phyloP scores from a whole-genome alignment of 2,888 invertebrate species.

The Hedya salicella region DNA sequence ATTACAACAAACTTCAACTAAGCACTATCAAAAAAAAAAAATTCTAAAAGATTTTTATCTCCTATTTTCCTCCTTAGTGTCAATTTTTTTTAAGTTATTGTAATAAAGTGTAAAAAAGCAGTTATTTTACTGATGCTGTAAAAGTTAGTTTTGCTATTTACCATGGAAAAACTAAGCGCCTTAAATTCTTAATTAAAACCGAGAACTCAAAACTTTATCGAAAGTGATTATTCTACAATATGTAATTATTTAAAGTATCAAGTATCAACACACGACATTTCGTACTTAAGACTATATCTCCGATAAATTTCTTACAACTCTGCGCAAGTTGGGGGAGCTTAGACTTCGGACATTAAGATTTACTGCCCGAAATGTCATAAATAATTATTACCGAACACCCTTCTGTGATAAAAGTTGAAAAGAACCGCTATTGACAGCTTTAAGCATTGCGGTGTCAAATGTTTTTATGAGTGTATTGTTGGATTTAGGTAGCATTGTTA shows the following conservation, averaged over 20 bases:
- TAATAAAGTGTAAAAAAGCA: no score
- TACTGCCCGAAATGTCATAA: conserved; percentile 30
- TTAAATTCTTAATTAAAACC: no score
- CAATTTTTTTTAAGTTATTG: no score
- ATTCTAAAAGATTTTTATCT: no score
- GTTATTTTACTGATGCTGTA: no score
- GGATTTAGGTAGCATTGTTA: conserved; percentile 15
- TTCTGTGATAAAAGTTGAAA: conserved; percentile 30
- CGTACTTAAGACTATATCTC: neutral
- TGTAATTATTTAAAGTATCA: neutral
- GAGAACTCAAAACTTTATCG: no score
- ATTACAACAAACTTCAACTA: no score
- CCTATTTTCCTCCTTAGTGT: no score
- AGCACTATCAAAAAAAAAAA: no score
- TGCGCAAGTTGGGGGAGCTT: neutral
- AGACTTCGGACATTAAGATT: conserved; percentile 31
- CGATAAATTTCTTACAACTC: conserved; percentile 8
- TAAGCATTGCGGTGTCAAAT: conserved; percentile 8
- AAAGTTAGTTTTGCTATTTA: no score
- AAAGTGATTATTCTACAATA: no score
- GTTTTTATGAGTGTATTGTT: conserved; percentile 34
- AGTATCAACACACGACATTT: neutral
- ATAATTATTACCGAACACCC: conserved; percentile 43
- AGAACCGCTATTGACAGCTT: conserved; percentile 28
- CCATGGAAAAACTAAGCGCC: no score